A percentile compares a stretch with the other conserved stretches of the same genome.
Conservation (phyloP, 2,113 vertebrate species). For the Lophochroa leadbeateri region DNA sequence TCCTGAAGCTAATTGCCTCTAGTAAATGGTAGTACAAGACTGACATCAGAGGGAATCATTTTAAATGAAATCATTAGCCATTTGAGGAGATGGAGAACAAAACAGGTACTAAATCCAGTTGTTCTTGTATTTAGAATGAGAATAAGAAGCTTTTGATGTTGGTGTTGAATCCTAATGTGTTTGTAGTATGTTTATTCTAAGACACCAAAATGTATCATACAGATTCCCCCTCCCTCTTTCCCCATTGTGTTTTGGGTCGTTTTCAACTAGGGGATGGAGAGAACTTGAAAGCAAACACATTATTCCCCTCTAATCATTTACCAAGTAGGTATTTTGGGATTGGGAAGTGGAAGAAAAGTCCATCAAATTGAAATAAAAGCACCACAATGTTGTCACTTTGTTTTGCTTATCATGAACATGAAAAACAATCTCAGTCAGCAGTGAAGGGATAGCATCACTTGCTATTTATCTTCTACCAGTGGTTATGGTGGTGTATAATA, state of each 20-base stretch:
- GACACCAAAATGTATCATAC: neutral
- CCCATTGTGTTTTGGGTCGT: neutral
- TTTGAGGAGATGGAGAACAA: constrained; percentile 36
- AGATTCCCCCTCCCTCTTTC: neutral
- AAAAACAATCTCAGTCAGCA: neutral
- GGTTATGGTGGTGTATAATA: neutral
- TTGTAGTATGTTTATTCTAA: neutral
- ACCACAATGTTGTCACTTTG: accelerated
- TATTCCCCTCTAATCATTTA: neutral
- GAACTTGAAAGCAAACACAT: neutral
- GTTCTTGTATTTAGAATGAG: constrained; percentile 29
- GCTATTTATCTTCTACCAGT: neutral
- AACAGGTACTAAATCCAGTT: constrained; percentile 58
- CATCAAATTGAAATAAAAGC: neutral
- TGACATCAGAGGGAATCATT: constrained; percentile 54
- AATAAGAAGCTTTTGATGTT: constrained; percentile 49
- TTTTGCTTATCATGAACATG: neutral
- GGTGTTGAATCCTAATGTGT: neutral
- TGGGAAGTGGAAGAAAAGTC: neutral
- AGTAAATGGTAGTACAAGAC: neutral
- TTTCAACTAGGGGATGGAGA: neutral
- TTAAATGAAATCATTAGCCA: constrained; percentile 28
- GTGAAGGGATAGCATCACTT: neutral
- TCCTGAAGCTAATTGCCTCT: constrained; percentile 21
- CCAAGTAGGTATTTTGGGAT: accelerated